These are phyloP conservation scores for Antigone vipio DNA, from an alignment of 2,113 vertebrate species.

Conservation along the genomic window DNA sequence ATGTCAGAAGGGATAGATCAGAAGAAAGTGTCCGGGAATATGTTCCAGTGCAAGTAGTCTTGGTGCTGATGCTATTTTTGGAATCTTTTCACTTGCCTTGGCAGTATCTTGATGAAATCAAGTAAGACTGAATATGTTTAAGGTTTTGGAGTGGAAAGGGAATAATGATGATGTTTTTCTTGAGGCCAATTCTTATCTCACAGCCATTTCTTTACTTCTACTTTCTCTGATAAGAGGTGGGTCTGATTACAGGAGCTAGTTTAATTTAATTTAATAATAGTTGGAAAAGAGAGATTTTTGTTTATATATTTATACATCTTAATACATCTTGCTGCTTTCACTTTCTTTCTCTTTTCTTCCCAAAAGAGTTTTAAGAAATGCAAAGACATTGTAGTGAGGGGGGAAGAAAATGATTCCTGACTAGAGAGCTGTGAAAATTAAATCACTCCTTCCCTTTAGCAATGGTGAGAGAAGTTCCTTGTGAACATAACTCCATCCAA, in stretches of 20 bases:
- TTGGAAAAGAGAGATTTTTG: background rate
- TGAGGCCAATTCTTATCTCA: background rate
- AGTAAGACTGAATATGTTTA: background rate
- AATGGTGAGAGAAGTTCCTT: background rate
- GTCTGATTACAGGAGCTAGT: background rate
- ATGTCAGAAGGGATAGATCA: background rate
- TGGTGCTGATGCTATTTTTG: background rate
- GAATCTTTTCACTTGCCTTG: background rate
- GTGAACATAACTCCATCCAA: accelerated
- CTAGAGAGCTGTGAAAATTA: background rate
- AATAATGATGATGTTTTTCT: background rate
- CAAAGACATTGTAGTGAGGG: background rate
- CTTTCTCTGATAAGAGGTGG: background rate
- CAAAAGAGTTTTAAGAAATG: background rate
- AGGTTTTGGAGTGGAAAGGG: background rate
- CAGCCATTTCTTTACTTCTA: background rate
- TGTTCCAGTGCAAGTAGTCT: background rate
- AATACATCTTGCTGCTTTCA: background rate
- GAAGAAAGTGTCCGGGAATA: background rate
- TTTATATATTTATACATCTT: background rate
- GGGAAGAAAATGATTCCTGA: background rate
- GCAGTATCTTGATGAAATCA: conserved; percentile 7
- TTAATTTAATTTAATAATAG: background rate
- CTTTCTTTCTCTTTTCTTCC: background rate
- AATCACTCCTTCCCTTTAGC: background rate